These are phyloP conservation scores for Brachyopa scutellaris DNA, from an alignment of 2,888 invertebrate genomes.

Conservation along the genomic window DNA sequence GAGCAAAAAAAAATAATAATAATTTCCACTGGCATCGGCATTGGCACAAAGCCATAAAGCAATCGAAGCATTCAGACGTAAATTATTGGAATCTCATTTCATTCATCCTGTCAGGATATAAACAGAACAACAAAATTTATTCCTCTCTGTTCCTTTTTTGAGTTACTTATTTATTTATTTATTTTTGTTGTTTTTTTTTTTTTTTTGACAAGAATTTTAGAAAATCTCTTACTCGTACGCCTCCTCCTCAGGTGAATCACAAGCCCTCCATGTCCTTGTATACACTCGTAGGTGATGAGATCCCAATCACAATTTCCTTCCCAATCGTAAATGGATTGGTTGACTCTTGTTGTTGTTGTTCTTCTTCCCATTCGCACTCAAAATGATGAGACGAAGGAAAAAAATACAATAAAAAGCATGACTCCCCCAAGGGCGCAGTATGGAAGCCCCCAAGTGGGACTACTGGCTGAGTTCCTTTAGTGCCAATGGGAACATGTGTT, in stretches of 20 bases:
- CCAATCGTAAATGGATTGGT: constrained; percentile 59
- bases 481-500: constrained; percentile 15
- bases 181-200: not conserved
- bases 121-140: constrained; percentile 33
- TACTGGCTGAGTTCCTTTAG: not conserved
- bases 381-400: constrained; percentile 15
- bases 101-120: constrained; percentile 59
- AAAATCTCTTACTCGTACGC: too few species aligned
- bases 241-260: constrained; percentile 27
- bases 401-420: not conserved
- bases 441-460: constrained; percentile 9
- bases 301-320: constrained; percentile 62
- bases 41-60: constrained; percentile 69
- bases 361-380: constrained; percentile 51
- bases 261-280: not conserved
- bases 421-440: not conserved
- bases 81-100: constrained; percentile 70
- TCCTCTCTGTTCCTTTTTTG: constrained; percentile 17
- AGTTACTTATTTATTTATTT: constrained; percentile 56
- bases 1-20: constrained; percentile 33
- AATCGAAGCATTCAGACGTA: constrained; percentile 71
- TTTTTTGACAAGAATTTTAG: constrained; percentile 42
- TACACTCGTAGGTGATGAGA: constrained; percentile 49
- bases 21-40: constrained; percentile 53
- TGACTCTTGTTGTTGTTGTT: constrained; percentile 31